These are phyloP conservation scores for Ceratitis capitata DNA, from an alignment of 1,140 invertebrate species.

Conservation along the genomic window DNA sequence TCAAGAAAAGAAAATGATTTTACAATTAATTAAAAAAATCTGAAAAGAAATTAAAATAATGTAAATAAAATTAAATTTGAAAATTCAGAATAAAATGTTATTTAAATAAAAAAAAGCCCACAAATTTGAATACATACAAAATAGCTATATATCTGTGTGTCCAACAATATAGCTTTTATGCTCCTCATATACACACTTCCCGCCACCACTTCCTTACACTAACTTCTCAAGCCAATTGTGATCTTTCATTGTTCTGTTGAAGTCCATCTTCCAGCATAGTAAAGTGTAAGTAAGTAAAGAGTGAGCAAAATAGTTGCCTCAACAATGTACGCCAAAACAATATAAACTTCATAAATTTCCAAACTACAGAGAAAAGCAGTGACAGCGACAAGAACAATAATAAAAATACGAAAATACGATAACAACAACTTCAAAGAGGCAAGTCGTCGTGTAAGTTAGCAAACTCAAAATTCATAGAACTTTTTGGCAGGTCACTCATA, in stretches of 20 bases:
- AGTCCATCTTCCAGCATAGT: not conserved
- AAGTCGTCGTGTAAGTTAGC: too few species aligned
- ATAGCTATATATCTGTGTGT: not conserved
- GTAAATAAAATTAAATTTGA: too few species aligned
- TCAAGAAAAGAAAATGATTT: too few species aligned
- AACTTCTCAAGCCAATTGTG: not conserved
- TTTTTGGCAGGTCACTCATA: conserved; percentile 13
- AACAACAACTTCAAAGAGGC: too few species aligned
- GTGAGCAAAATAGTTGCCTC: not conserved
- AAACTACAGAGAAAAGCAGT: not conserved
- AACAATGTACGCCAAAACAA: conserved; percentile 13
- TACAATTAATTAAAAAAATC: too few species aligned
- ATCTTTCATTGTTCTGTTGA: not conserved
- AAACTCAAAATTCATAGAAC: not conserved
- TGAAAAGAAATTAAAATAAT: too few species aligned
- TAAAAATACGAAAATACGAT: too few species aligned
- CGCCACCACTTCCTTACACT: not conserved
- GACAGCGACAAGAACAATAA: not conserved
- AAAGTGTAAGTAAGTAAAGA: not conserved
- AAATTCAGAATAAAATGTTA: too few species aligned
- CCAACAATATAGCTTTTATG: not conserved
- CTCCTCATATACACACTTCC: too few species aligned
- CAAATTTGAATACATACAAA: too few species aligned
- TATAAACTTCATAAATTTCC: conserved; percentile 34
- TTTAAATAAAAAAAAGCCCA: too few species aligned